Evolutionary conservation across 2,797 vertebrate species (phyloP), one percentile per base, ranked within the genome.

Genomic region (Catharus ustulatus): DNA sequence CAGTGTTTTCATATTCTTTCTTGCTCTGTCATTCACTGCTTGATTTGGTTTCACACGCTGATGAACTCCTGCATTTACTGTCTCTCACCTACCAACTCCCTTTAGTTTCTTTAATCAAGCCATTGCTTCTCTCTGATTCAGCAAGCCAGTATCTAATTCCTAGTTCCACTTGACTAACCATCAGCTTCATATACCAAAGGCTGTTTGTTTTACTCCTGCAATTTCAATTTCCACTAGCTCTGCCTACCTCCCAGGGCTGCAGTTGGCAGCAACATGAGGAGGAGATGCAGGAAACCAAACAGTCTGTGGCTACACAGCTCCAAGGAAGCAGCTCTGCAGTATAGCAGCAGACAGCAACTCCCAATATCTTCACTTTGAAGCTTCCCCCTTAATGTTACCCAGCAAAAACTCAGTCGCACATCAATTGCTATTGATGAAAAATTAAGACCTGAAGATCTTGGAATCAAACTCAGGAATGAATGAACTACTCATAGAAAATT

Each of bases 11-110:
- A 14, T 63, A 69, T 19, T 63, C 16, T 10, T 43, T 32, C 34
- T 61, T 32, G 11, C 38, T 54, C 32, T 0, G 0, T 57, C 46
- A 20, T 57, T 84, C 58, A 9, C 32, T 32, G 2, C 26, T 58
- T 36, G 18, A 86, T 67, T 93, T 86, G 32, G 43, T 69, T 88
- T 92, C 4, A 8, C 27, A 22, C 0, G 1, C 32, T 34, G 54
- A 67, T 46, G 27, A 76, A 76, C 15, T n/a, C 55, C 48, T 42
- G 40, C 10, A 13, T 78, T 81, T 64, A 38, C 38, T 68, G 22
- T 30, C 59, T 75, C 71, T 79, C 43, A 36, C 20, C 73, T 38
- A 51, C 48, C 11, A 2, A 15, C 23, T 78, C 49, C 22, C 34
- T 71, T 67, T 1, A 29, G 23, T 85, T 69, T 71, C 57, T 74